Base-by-base conservation (phyloP, 2,888 invertebrate species). In the Melanophora roralis region DNA sequence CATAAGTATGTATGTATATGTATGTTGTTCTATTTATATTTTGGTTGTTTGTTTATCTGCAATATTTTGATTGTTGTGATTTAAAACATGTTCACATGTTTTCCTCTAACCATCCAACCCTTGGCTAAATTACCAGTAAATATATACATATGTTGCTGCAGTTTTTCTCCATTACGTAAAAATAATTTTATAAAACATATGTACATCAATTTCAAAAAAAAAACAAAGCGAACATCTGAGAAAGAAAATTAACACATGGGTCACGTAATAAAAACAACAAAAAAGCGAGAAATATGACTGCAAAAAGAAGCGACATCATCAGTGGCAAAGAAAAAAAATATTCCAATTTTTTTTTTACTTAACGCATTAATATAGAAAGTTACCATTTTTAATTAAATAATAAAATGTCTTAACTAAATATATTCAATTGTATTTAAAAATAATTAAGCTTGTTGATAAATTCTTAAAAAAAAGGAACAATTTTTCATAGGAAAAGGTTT, bases 171-270 rank as follows among this genome's bases (percentile, higher is more conserved):
- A 8, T 60, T 23, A 8, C 1, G 14, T 12, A 7, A 11, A 19
- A 19, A 45, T 60, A 40, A 32, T 11, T 47, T 12, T 32, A 49
- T 12, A n/a, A 55, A 49, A 38, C 19, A 45, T 47, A 64, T 55
- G 21, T 5, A 27, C 6, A 27, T 5, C 27, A 6, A 55, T 45
- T 62, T 59, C 34, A 23, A 14, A 34, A 57, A 21, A 49, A 55
- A 73, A 57, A 73, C 64, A 72, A 62, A 62, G 49, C 38, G 36
- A 64, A 62, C 34, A 45, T 72, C 27, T 55, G 12, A n/a, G 21
- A 53, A 51, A 4, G 62, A 72, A 64, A 64, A 64, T 62, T 55
- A 36, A 51, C 62, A 62, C 45, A 72, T 72, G 71, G 59, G 60
- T 12, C 34, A 34, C 43, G 14, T 6, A 14, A 32, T 21, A 14